These are phyloP conservation scores for Elephantulus edwardii DNA, from an alignment of 2,113 vertebrate genomes.

Conservation along the genomic window DNA sequence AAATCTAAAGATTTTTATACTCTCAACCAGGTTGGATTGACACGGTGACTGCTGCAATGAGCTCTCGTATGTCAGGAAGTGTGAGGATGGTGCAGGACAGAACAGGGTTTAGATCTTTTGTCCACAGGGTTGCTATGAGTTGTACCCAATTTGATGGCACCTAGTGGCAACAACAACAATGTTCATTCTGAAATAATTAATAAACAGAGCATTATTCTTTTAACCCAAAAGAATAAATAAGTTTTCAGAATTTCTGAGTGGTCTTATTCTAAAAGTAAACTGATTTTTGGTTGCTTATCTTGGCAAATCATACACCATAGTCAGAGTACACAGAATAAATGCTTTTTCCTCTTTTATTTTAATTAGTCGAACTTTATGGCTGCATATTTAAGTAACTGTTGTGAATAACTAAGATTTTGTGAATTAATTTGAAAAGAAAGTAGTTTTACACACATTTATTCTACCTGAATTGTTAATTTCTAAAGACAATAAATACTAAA, in stretches of 20 bases:
- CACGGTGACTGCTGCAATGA: too few species aligned
- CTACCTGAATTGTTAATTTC: not conserved
- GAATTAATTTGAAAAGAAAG: not conserved
- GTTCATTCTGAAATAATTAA: not conserved
- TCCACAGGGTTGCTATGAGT: too few species aligned
- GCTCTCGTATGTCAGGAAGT: too few species aligned
- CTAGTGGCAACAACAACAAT: too few species aligned
- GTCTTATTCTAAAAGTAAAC: not conserved
- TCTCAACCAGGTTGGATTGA: too few species aligned
- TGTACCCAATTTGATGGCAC: too few species aligned
- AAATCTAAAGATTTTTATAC: not conserved
- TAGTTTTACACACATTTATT: not conserved
- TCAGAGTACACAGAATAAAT: not conserved
- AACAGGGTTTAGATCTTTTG: too few species aligned
- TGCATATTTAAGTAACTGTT: not conserved
- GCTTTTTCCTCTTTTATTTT: too few species aligned
- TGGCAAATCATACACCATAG: constrained; percentile 6
- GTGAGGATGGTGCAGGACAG: too few species aligned
- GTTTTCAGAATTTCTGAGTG: not conserved
- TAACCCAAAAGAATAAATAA: not conserved
- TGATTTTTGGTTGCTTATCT: not conserved
- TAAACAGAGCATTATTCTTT: not conserved
- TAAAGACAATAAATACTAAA: not conserved
- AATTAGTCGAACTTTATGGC: not conserved
- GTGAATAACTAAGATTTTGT: not conserved